Base-by-base conservation (phyloP, 1,140 invertebrate genomes). In the Sinonovacula constricta region DNA sequence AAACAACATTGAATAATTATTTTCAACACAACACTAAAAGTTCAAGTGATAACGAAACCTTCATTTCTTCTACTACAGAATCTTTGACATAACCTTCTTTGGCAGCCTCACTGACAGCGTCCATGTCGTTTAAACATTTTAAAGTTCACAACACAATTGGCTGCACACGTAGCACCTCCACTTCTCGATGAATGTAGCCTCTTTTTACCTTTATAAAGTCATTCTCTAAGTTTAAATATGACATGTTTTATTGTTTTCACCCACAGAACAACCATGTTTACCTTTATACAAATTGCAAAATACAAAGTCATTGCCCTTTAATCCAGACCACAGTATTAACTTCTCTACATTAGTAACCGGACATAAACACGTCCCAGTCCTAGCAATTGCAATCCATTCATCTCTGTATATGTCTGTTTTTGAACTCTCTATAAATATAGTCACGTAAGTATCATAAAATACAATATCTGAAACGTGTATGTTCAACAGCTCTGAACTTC, bases 81-180 rank as follows among this genome's bases (percentile, higher is more conserved):
- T n/a, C n/a, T n/a, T n/a, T n/a, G n/a, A n/a, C n/a, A n/a, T n/a
- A n/a, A n/a, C n/a, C n/a, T n/a, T n/a, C n/a, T n/a, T n/a, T n/a
- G n/a, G n/a, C n/a, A n/a, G n/a, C n/a, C n/a, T n/a, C n/a, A n/a
- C n/a, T n/a, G n/a, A n/a, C n/a, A n/a, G n/a, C n/a, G n/a, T n/a
- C n/a, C 70, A 51, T n/a, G n/a, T n/a, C n/a, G n/a, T n/a, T n/a
- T n/a, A n/a, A n/a, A n/a, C n/a, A n/a, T n/a, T n/a, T n/a, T n/a
- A n/a, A n/a, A n/a, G n/a, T n/a, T n/a, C n/a, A n/a, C n/a, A n/a
- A n/a, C 70, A 51, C 31, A 34, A 51, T 53, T 59, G 0, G 59
- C 70, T 2, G 70, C 70, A 5, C 24, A 5, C 0, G 70, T 63
- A 31, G 70, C 70, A 22, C 70, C 70, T 3, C 70, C 59, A 31